phyloP scores from a whole-genome alignment of 2,797 vertebrate genomes.

The Parotocinclus haroldoi region DNA sequence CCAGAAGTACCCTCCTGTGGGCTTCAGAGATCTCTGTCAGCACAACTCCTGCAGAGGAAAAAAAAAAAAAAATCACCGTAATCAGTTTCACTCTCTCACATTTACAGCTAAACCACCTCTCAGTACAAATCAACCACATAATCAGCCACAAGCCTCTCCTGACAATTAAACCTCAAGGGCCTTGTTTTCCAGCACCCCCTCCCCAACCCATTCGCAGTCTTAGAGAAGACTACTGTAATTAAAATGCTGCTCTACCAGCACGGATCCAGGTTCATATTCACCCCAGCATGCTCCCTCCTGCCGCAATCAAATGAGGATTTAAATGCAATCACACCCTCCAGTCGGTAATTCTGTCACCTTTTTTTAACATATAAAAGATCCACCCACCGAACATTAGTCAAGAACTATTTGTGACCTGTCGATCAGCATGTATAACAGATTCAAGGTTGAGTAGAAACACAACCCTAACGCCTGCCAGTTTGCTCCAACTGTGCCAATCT shows the following conservation, averaged over 20 bases:
- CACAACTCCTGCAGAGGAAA: conserved; percentile 77
- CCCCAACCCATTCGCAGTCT: too few relatives aligned
- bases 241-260: conserved; percentile 52
- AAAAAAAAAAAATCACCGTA: conserved; percentile 30
- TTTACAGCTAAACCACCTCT: conserved; percentile 14
- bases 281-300: conserved; percentile 27
- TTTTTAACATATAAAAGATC: conserved; percentile 25
- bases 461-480: too few relatives aligned
- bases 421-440: conserved; percentile 30
- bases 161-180: conserved; percentile 31
- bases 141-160: conserved; percentile 22
- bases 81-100: conserved; percentile 17
- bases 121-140: conserved; percentile 35
- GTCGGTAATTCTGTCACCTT: conserved; percentile 24
- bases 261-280: conserved; percentile 35
- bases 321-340: conserved; percentile 7
- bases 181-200: conserved; percentile 39
- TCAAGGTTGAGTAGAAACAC: not conserved
- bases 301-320: conserved; percentile 61
- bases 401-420: conserved; percentile 30
- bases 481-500: too few relatives aligned
- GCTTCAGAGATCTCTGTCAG: conserved; percentile 90
- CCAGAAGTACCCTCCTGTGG: conserved; percentile 87
- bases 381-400: conserved; percentile 11
- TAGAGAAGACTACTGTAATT: conserved; percentile 48